Percentiles rank a stretch among this genome's conserved stretches.
phyloP scores from a whole-genome alignment of 2,113 vertebrate species.

The Danio rerio region DNA sequence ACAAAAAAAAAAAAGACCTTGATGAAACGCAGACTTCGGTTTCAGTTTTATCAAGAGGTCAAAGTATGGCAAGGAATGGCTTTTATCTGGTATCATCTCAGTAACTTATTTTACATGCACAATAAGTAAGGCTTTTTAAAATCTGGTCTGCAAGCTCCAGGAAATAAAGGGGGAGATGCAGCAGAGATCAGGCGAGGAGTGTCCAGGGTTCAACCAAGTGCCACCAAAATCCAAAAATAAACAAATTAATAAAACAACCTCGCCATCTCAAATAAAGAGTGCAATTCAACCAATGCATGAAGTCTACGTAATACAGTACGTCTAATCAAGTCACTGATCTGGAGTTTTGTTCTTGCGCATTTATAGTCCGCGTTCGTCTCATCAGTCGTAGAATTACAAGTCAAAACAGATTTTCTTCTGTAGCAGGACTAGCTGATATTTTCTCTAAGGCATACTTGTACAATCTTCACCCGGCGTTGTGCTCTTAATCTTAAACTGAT shows the following conservation, averaged over 20 bases:
- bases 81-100: constrained; percentile 62
- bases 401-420: not conserved
- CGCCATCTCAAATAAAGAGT: constrained; percentile 51
- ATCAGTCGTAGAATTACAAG: not conserved
- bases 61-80: constrained; percentile 67
- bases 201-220: constrained; percentile 32
- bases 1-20: constrained; percentile 4
- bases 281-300: not conserved
- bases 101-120: constrained; percentile 70
- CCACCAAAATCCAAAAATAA: constrained; percentile 48
- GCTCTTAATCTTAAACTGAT: constrained; percentile 76
- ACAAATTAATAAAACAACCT: constrained; percentile 35
- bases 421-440: constrained; percentile 71
- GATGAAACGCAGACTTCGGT: not conserved
- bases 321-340: constrained; percentile 33
- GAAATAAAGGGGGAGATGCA: constrained; percentile 58
- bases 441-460: constrained; percentile 80
- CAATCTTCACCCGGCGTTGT: constrained; percentile 75
- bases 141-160: constrained; percentile 67
- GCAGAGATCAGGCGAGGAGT: constrained; percentile 23
- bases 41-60: constrained; percentile 51
- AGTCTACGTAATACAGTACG: constrained; percentile 30
- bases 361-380: not conserved
- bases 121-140: constrained; percentile 72
- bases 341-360: not conserved